Base-by-base conservation (phyloP, 2,113 vertebrate genomes). In the Zosterops japonicus region DNA sequence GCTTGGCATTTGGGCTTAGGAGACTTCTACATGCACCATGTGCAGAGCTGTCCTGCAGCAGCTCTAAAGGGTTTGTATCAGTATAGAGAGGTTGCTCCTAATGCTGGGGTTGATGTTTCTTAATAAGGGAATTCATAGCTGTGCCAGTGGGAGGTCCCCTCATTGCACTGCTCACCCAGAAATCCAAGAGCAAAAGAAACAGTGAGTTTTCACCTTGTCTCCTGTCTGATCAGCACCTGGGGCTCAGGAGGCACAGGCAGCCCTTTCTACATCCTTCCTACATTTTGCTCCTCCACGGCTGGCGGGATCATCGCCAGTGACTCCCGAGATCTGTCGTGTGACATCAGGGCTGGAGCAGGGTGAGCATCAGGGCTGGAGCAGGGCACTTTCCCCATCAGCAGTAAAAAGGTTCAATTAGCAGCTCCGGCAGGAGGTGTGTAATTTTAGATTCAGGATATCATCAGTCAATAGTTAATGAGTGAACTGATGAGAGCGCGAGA, bases 361-460 rank as follows among this genome's bases (percentile, higher is more conserved):
- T 18, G 59, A 84, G 57, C 60, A 5, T 23, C 82, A 31, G 67
- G 80, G 65, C 55, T 77, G 65, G 84, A 87, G 76, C 60, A 49
- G 83, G 69, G 81, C 85, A 42, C 86, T 93, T 88, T 83, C 86
- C 91, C 89, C 87, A 78, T 90, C 91, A 83, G 72, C 87, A 88
- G 77, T 84, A 70, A 91, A 96, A 95, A 95, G 92, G 95, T 79
- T 96, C 96, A 97, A 97, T 97, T 96, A 97, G 92, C 72, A 28
- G 1, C 91, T 93, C 82, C 16, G 0, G 93, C 83, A 94, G 94
- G 96, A 95, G 96, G 93, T 91, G 87, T 93, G 39, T 94, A 94
- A 97, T 97, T 97, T 96, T 78, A 96, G 93, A 96, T 97, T 94
- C 97, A 92, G 96, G 90, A 87, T 95, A 95, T 97, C 96, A 96